Conservation (phyloP, 2,797 vertebrate species). For the Coendou prehensilis region DNA sequence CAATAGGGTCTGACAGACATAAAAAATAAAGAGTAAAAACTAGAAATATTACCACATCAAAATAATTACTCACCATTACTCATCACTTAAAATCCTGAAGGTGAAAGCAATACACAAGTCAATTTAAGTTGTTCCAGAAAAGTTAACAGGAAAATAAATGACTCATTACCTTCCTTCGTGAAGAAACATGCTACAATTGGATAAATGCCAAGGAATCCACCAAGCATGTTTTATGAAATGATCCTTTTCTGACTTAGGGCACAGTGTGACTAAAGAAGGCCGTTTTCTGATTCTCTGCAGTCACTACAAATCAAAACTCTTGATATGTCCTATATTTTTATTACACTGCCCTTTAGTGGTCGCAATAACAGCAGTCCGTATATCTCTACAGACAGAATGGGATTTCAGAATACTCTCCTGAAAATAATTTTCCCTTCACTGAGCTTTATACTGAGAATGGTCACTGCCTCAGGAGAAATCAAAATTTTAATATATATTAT, state of each 20-base stretch:
- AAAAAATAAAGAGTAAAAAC: background rate
- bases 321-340: background rate
- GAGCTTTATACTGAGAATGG: slow-evolving; percentile 16
- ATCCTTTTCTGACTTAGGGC: background rate
- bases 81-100: slow-evolving; percentile 35
- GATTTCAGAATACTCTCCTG: slow-evolving; percentile 40
- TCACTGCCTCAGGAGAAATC: slow-evolving; percentile 11
- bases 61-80: background rate
- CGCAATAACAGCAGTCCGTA: background rate
- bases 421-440: slow-evolving; percentile 59
- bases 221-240: background rate
- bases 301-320: slow-evolving; percentile 33
- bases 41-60: slow-evolving; percentile 2
- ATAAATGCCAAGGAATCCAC: background rate
- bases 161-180: background rate
- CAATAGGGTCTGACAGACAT: background rate
- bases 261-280: background rate
- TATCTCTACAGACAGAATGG: slow-evolving; percentile 46
- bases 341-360: background rate
- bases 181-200: background rate
- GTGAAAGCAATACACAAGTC: background rate
- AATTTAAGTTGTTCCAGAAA: slow-evolving; percentile 20
- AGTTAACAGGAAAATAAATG: background rate
- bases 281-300: background rate
- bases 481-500: background rate